phyloP scores from a whole-genome alignment of 2,888 invertebrate species.

The Microplitis deprimator region DNA sequence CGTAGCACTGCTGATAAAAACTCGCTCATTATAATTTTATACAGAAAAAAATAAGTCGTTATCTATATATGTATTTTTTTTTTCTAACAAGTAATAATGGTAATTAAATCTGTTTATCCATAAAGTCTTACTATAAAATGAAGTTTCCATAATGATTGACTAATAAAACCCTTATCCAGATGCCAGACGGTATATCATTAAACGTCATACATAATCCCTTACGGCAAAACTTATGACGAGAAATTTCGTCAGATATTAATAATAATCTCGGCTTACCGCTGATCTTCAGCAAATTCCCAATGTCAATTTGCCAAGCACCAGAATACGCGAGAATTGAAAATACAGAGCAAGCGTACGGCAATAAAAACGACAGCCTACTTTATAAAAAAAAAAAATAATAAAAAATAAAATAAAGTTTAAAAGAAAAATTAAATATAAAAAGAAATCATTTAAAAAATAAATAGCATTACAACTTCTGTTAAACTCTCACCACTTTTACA shows the following conservation, averaged over 20 bases:
- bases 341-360: background rate
- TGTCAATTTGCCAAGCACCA: slow-evolving; percentile 23
- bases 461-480: background rate
- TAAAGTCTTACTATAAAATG: no score
- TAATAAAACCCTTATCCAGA: background rate
- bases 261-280: slow-evolving; percentile 23
- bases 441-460: background rate
- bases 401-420: background rate
- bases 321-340: background rate
- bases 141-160: background rate
- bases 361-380: slow-evolving; percentile 7
- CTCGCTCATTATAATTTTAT: background rate
- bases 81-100: background rate
- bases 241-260: slow-evolving; percentile 33
- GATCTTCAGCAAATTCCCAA: slow-evolving; percentile 28
- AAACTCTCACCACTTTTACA: background rate
- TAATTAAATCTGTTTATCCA: no score
- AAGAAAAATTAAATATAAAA: slow-evolving; percentile 28
- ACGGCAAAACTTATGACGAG: slow-evolving; percentile 12
- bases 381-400: slow-evolving; percentile 12
- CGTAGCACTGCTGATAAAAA: background rate
- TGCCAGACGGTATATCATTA: slow-evolving; percentile 12
- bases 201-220: slow-evolving; percentile 5
- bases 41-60: background rate
- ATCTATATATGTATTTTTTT: background rate